Evolutionary conservation across 2,797 vertebrate species (phyloP).

Genomic region (Silurus aristotelis): DNA sequence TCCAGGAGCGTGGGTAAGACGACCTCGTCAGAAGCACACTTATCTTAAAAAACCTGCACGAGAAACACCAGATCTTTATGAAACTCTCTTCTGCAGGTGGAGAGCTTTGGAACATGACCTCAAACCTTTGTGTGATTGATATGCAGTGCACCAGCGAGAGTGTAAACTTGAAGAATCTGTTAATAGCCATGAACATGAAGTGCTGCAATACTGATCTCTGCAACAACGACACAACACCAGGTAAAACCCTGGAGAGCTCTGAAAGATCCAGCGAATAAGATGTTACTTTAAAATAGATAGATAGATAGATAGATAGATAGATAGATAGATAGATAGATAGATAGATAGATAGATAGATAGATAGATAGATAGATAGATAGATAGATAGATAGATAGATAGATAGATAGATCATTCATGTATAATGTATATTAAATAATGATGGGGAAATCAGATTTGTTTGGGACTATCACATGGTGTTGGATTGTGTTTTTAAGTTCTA

Average conservation of each 20-base stretch:
- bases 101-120: background rate
- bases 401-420: too few species aligned
- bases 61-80: background rate
- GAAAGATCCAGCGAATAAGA: background rate
- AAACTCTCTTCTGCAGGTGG: background rate
- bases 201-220: conserved; percentile 29
- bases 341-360: too few species aligned
- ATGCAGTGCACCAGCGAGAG: background rate
- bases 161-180: background rate
- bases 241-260: background rate
- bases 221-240: conserved; percentile 6
- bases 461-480: background rate
- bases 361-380: too few species aligned
- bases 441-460: background rate
- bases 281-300: background rate
- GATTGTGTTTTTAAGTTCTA: background rate
- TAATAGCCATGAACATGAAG: background rate
- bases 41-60: too few species aligned
- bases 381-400: too few species aligned
- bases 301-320: too few species aligned
- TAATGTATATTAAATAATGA: background rate
- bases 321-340: too few species aligned
- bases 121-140: background rate
- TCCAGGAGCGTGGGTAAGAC: background rate
- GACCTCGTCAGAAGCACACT: background rate